A percentile compares a stretch with the other conserved stretches of the same genome.
Conservation (phyloP, 1,140 invertebrate genomes). For the Vollenhovia emeryi region DNA sequence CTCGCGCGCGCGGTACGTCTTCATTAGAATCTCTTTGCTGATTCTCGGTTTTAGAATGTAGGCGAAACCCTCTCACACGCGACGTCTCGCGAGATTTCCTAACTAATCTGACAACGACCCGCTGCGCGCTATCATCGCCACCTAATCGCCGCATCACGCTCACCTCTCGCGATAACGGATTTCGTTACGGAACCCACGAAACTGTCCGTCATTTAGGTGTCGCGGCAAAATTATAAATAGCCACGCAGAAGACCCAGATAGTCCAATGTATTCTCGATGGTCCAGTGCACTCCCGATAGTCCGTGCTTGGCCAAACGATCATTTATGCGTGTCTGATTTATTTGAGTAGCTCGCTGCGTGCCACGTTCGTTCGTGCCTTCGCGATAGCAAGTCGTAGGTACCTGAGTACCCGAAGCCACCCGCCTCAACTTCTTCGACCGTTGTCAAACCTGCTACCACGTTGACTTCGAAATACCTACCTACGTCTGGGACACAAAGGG, state of each 20-base stretch:
- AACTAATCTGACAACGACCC: slow-evolving; percentile 1
- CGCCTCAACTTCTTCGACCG: slow-evolving; percentile 36
- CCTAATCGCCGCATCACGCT: neutral
- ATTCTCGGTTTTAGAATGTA: neutral
- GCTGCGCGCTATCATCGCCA: neutral
- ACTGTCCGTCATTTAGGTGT: neutral
- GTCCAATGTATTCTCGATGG: neutral
- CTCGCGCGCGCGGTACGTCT: neutral
- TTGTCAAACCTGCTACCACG: slow-evolving; percentile 69
- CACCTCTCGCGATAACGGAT: slow-evolving; percentile 1
- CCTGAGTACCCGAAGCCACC: neutral
- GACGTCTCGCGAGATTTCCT: slow-evolving; percentile 5
- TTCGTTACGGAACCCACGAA: slow-evolving; percentile 1
- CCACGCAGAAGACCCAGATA: neutral
- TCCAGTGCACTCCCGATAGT: too few relatives aligned
- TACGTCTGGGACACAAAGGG: slow-evolving; percentile 55
- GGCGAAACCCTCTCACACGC: neutral
- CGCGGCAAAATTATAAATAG: neutral
- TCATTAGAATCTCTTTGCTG: slow-evolving; percentile 1
- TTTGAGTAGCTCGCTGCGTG: neutral
- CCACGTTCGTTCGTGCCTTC: neutral
- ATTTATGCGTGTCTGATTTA: neutral
- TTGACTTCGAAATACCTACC: slow-evolving; percentile 68
- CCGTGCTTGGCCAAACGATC: neutral
- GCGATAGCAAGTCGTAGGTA: neutral